Base-by-base conservation (phyloP, 2,113 vertebrate species). In the Hypanus sabinus region DNA sequence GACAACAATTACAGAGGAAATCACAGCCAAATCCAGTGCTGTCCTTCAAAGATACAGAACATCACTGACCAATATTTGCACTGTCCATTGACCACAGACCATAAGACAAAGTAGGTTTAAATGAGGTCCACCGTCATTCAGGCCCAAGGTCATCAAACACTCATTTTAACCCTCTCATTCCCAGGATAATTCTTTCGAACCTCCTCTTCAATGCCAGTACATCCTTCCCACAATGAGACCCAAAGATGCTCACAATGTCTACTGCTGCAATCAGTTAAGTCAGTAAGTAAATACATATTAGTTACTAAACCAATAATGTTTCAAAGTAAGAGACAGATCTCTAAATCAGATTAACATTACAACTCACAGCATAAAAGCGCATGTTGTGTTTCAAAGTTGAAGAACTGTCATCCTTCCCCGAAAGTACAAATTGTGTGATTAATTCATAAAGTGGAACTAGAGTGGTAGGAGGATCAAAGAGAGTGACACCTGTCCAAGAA, bases 351-450 rank as follows among this genome's bases (percentile, higher is more conserved):
- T 22, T 71, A 36, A 5, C 0, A 55, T 10, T 0, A 46, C 46
- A 1, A 96, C 98, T 97, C 95, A 99, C 99, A 62, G 98, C 98
- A 92, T 98, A 99, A 97, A 99, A 99, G 94, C 97, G 97, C 98
- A 98, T 99, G 94, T 97, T 98, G 95, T 98, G 97, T 95, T 96
- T 94, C 96, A 97, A 71, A 94, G 97, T 94, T 96, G 22, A 76
- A 95, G 95, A 36, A 96, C 94, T 0, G 70, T 33, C 94, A 95
- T 20, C 97, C 97, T 94, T 99, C 98, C 95, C 99, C 95, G 97
- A 97, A 0, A 98, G 94, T 27, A 99, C 98, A 96, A 98, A 99
- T 85, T 99, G 98, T 0, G 98, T 98, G 94, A 99, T 98, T 95
- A 99, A 95, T 96, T 99, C 98, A 88, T 98, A 99, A 0, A 99